Percentiles rank a stretch among this genome's conserved stretches.
Conservation (phyloP, 1,140 invertebrate genomes). For the Armadillidium nasatum region DNA sequence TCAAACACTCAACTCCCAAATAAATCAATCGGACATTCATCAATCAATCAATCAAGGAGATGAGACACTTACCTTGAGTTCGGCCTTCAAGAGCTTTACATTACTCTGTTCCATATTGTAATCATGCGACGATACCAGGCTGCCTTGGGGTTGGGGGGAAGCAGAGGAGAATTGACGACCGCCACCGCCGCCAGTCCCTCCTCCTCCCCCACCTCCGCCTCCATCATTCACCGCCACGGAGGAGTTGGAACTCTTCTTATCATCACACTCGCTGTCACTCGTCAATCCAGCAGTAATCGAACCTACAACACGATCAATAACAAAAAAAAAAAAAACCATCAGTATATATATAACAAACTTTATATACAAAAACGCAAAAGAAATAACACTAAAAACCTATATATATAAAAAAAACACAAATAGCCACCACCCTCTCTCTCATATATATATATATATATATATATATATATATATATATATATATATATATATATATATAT, state of each 20-base stretch:
- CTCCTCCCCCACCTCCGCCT: constrained; percentile 20
- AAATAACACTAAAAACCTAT: no score
- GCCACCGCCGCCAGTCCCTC: constrained; percentile 17
- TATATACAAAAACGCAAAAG: no score
- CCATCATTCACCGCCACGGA: constrained; percentile 30
- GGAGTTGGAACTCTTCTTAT: constrained; percentile 47
- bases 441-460: constrained; percentile 30
- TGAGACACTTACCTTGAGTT: constrained; percentile 45
- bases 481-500: constrained; percentile 31
- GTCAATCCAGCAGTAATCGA: constrained; percentile 37
- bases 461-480: constrained; percentile 31
- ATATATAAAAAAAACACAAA: neutral
- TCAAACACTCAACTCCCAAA: no score
- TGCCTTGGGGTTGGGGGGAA: constrained; percentile 34
- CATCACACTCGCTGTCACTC: constrained; percentile 46
- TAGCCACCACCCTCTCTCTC: constrained; percentile 1
- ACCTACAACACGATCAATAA: constrained; percentile 19
- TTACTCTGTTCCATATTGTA: constrained; percentile 48
- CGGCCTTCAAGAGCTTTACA: constrained; percentile 46
- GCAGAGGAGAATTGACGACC: constrained; percentile 27
- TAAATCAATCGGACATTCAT: no score
- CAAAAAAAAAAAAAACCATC: neutral
- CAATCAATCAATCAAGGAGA: no score
- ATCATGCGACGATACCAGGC: constrained; percentile 44
- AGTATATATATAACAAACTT: neutral